phyloP scores from a whole-genome alignment of 2,888 invertebrate species.

The Nemurella pictetii region DNA sequence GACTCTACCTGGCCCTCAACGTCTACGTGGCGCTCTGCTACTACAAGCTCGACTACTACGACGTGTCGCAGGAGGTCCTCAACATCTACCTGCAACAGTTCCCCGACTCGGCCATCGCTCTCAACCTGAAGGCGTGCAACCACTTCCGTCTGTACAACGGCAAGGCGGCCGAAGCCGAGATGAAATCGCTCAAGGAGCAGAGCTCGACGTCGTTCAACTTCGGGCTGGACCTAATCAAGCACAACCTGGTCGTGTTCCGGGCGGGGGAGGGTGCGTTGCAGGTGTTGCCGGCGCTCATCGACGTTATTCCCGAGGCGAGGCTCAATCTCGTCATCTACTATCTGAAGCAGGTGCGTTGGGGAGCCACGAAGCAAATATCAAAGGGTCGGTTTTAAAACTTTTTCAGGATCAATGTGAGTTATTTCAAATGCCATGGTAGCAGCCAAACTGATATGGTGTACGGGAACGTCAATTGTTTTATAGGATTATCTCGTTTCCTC shows the following conservation, averaged over 20 bases:
- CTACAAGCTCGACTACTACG: constrained; percentile 97
- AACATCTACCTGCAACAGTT: constrained; percentile 89
- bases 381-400: too few relatives aligned
- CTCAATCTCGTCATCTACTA: constrained; percentile 95
- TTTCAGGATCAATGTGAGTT: too few relatives aligned
- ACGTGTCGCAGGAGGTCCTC: constrained; percentile 96
- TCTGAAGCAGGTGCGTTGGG: constrained; percentile 67
- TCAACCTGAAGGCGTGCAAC: constrained; percentile 89
- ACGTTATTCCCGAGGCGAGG: constrained; percentile 95
- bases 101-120: constrained; percentile 92
- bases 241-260: constrained; percentile 93
- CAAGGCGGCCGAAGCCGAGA: constrained; percentile 89
- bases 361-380: too few relatives aligned
- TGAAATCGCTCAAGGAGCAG: constrained; percentile 76
- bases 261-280: constrained; percentile 93
- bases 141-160: constrained; percentile 89
- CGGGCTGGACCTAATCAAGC: constrained; percentile 89
- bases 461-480: too few relatives aligned
- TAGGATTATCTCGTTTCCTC: too few relatives aligned
- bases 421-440: too few relatives aligned
- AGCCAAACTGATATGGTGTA: too few relatives aligned
- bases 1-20: constrained; percentile 90
- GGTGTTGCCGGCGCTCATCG: constrained; percentile 86
- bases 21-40: constrained; percentile 97
- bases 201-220: constrained; percentile 69